These are phyloP conservation scores for Myoxocephalus aenaeus DNA, from an alignment of 2,797 vertebrate species.

Conservation along the genomic window DNA sequence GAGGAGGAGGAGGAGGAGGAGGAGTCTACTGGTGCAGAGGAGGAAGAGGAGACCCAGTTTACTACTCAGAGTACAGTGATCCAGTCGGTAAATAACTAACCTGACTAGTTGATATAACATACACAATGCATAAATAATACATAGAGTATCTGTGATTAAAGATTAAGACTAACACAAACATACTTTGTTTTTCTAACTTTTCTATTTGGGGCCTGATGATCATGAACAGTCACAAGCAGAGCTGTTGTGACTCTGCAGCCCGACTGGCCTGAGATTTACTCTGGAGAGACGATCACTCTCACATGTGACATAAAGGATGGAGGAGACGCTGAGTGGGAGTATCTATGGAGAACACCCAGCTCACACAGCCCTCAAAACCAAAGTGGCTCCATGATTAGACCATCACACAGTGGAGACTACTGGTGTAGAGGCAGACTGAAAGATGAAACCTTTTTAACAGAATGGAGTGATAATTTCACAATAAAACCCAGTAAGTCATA, in stretches of 20 bases:
- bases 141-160: neutral
- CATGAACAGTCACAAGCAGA: neutral
- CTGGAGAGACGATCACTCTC: neutral
- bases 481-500: neutral
- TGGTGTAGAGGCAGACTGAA: conserved; percentile 36
- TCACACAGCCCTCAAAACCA: neutral
- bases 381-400: neutral
- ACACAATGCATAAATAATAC: neutral
- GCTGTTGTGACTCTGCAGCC: neutral
- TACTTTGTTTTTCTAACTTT: neutral
- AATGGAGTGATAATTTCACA: conserved; percentile 1
- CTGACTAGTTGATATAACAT: neutral
- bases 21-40: neutral
- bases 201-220: neutral
- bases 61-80: neutral
- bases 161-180: neutral
- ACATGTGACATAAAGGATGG: neutral
- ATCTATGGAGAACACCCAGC: neutral
- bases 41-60: neutral
- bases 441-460: neutral
- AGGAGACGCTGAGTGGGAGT: neutral
- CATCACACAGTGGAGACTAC: conserved; percentile 19
- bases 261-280: neutral
- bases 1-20: neutral
- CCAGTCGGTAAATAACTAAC: neutral